phyloP scores from a whole-genome alignment of 2,888 invertebrate genomes.

The Platerodrilus igneus region DNA sequence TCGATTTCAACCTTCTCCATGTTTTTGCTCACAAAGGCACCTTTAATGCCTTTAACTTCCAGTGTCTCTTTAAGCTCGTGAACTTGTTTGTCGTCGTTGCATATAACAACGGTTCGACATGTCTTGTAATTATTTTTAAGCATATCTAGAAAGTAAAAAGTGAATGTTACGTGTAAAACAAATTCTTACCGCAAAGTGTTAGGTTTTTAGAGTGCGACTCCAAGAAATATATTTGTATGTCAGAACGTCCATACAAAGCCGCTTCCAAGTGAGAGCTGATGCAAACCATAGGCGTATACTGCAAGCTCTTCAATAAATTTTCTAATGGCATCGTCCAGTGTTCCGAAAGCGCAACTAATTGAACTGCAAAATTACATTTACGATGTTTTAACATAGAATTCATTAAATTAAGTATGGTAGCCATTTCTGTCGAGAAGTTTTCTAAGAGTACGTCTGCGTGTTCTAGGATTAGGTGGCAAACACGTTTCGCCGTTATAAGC shows the following conservation, averaged over 20 bases:
- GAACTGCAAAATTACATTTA: conserved; percentile 50
- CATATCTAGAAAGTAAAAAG: too few relatives aligned
- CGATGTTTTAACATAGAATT: conserved; percentile 49
- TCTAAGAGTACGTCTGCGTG: conserved; percentile 61
- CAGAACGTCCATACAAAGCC: conserved; percentile 61
- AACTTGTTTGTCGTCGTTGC: conserved; percentile 56
- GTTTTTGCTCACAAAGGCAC: conserved; percentile 30
- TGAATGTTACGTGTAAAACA: not conserved
- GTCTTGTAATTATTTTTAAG: conserved; percentile 48
- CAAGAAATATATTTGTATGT: conserved; percentile 48
- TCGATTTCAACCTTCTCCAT: conserved; percentile 23
- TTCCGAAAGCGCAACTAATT: conserved; percentile 57
- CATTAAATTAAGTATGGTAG: conserved; percentile 47
- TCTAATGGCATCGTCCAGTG: conserved; percentile 61
- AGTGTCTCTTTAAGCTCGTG: conserved; percentile 40
- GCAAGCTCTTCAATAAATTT: conserved; percentile 52
- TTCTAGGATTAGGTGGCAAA: conserved; percentile 66
- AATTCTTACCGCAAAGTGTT: conserved; percentile 44
- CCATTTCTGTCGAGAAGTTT: conserved; percentile 51
- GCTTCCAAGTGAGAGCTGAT: conserved; percentile 72
- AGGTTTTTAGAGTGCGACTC: conserved; percentile 48
- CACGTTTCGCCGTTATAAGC: conserved; percentile 55
- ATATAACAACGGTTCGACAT: conserved; percentile 60
- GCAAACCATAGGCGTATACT: conserved; percentile 57
- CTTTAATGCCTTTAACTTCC: conserved; percentile 32